Base-by-base conservation (phyloP, 2,888 invertebrate genomes). In the Steromphala cineraria region DNA sequence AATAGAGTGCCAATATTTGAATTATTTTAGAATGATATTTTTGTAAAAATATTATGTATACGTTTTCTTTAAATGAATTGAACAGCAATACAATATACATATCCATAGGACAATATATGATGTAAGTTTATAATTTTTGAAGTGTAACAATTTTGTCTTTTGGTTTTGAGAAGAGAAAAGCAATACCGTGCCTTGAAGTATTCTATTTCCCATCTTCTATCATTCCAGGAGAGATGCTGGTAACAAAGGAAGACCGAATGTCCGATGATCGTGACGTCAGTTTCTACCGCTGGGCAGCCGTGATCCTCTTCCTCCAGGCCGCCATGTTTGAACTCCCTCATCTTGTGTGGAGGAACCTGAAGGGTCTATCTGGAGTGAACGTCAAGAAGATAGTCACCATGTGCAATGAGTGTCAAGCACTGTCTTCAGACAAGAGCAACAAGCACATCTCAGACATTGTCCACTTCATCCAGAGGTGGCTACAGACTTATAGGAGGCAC, bases 281-380 rank as follows among this genome's bases (percentile, higher is more conserved):
- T 53, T 89, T 89, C 81, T 89, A 89, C 82, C 88, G 88, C 78
- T 89, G 89, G 94, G 89, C 62, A 2, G 28, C 28, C 13, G 28
- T 93, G 82, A 89, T 94, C 71, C 90, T 94, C 21, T 92, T 94
- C 46, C 88, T 93, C 53, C 94, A 94, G 89, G 94, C 94, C 15
- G 91, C 94, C 76, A 85, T 94, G 53, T 94, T 94, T 89, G 94
- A 94, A 84, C 85, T 94, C 46, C 94, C 94, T 0, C 91, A 92
- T 56, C 88, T 94, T 46, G 80, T 94, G 17, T 94, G 94, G 94
- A 85, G 94, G 46, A 89, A 94, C 71, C 87, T 94, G 24, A 85
- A 84, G n/a, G 86, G 88, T 4, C 80, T 80, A 13, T 86, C 87
- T 52, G 90, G 90, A 13, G 80, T 91, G 17, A 89, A 88, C 81